A percentile compares a stretch with the other conserved stretches of the same genome.
phyloP scores from a whole-genome alignment of 2,113 vertebrate species.

The Australoheros scitulus region DNA sequence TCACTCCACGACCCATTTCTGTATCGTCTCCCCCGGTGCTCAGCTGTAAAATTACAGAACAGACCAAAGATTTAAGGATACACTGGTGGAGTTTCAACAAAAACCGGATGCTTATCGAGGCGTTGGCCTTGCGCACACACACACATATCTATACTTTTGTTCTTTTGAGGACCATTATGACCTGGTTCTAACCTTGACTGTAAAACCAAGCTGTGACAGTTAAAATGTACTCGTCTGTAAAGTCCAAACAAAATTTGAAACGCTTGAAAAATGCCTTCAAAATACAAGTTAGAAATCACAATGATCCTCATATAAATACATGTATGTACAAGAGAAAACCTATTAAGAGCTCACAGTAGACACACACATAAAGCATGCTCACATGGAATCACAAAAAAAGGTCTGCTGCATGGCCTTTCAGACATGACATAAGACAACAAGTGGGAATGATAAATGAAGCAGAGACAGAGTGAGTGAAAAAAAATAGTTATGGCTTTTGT shows the following conservation, averaged over 20 bases:
- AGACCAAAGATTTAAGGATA: conserved; percentile 5
- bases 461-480: not conserved
- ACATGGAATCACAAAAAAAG: not conserved
- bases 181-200: not conserved
- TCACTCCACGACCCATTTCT: conserved; percentile 43
- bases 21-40: conserved; percentile 24
- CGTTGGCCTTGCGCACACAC: conserved; percentile 12
- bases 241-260: not conserved
- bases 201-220: not conserved
- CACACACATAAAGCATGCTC: not conserved
- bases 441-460: not conserved
- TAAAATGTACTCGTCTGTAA: not conserved
- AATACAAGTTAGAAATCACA: not conserved
- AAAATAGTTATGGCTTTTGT: not conserved
- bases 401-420: not conserved
- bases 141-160: not conserved
- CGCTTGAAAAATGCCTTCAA: not conserved
- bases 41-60: conserved; percentile 17
- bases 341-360: not conserved
- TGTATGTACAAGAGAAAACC: too few species aligned
- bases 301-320: not conserved
- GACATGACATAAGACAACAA: not conserved
- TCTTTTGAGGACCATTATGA: not conserved
- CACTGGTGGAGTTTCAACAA: conserved; percentile 31
- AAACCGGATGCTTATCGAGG: conserved; percentile 55